phyloP scores from a whole-genome alignment of 2,888 invertebrate genomes.

The Melieria picta region DNA sequence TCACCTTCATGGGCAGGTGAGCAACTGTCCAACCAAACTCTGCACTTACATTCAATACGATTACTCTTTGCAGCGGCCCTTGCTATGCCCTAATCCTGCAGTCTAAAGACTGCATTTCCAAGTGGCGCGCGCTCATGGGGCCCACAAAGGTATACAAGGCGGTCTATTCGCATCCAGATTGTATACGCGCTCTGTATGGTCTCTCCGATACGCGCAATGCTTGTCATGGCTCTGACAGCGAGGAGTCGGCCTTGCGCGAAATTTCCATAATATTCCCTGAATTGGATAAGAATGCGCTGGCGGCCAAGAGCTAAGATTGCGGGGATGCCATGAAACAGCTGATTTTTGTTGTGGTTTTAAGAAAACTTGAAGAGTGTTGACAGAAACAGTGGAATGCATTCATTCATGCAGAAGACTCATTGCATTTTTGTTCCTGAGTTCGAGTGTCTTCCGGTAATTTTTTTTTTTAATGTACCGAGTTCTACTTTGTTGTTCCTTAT shows the following conservation, averaged over 20 bases:
- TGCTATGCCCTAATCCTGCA: constrained; percentile 83
- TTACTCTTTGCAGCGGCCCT: constrained; percentile 75
- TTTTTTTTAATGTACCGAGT: too few relatives aligned
- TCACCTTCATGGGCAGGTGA: constrained; percentile 85
- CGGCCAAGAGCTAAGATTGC: constrained; percentile 9
- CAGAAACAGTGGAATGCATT: too few relatives aligned
- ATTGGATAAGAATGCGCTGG: constrained; percentile 66
- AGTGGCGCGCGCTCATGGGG: constrained; percentile 88
- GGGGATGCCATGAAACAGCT: background rate
- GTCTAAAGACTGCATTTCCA: constrained; percentile 76
- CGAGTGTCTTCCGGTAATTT: too few relatives aligned
- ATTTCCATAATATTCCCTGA: constrained; percentile 87
- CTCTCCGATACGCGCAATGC: constrained; percentile 95
- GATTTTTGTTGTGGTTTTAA: background rate
- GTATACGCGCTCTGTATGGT: constrained; percentile 85
- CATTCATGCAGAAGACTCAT: too few relatives aligned
- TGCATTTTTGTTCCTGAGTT: too few relatives aligned
- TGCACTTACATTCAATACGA: background rate
- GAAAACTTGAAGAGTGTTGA: background rate
- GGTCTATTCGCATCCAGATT: constrained; percentile 79
- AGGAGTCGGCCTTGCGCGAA: constrained; percentile 78
- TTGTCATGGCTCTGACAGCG: constrained; percentile 89
- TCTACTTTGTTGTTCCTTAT: too few relatives aligned
- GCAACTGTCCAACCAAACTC: background rate
- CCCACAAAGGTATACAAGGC: constrained; percentile 89